Evolutionary conservation across 1,140 invertebrate genomes (phyloP).

Genomic region (Trialeurodes vaporariorum): DNA sequence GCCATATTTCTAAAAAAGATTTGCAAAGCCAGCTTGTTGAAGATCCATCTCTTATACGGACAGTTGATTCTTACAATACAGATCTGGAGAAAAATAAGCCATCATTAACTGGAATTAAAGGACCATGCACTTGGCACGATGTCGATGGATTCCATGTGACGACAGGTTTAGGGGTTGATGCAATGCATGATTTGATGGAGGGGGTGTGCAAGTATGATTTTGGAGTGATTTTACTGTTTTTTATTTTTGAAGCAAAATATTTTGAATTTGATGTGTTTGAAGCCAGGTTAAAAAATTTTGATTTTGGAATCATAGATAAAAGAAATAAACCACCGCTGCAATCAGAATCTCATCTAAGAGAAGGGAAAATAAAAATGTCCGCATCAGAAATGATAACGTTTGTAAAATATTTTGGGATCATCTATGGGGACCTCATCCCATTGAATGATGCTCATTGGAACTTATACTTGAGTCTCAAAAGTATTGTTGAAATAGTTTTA

Average conservation of each 20-base stretch:
- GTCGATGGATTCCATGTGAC: conserved; percentile 11
- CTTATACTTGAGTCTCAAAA: background rate
- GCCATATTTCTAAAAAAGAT: conserved; percentile 12
- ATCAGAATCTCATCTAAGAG: background rate
- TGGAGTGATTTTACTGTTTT: background rate
- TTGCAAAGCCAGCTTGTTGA: conserved; percentile 12
- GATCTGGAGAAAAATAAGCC: conserved; percentile 9
- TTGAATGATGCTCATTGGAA: background rate
- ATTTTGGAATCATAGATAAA: background rate
- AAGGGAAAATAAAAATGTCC: background rate
- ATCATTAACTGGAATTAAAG: conserved; percentile 15
- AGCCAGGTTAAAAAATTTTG: conserved; percentile 1
- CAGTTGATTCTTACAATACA: conserved; percentile 14
- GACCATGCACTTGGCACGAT: conserved; percentile 20
- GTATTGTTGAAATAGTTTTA: background rate
- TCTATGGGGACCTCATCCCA: background rate
- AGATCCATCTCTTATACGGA: conserved; percentile 11
- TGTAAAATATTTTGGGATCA: background rate
- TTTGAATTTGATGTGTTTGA: conserved; percentile 6
- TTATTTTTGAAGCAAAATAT: conserved; percentile 4
- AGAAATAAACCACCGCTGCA: background rate
- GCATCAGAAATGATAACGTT: background rate
- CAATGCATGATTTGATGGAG: conserved; percentile 39
- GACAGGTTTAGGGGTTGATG: conserved; percentile 8
- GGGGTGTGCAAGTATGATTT: conserved; percentile 28